A percentile compares a stretch with the other conserved stretches of the same genome.
phyloP scores from a whole-genome alignment of 2,888 invertebrate species.

The Druceiella hillmani region DNA sequence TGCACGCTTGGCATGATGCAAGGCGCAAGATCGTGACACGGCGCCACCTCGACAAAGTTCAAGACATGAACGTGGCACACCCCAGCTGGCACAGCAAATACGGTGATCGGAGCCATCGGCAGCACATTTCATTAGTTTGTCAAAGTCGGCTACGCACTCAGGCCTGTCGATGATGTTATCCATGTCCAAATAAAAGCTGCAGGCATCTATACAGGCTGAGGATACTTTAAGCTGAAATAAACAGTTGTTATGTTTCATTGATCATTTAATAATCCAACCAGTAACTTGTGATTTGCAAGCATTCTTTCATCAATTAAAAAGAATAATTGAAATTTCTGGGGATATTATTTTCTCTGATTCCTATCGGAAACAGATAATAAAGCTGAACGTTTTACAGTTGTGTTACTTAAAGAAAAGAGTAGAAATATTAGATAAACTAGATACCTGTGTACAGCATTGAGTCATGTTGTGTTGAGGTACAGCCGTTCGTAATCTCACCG shows the following conservation, averaged over 20 bases:
- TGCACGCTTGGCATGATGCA: conserved; percentile 69
- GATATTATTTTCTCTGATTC: too few species aligned
- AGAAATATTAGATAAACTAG: too few species aligned
- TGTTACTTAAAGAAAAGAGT: too few species aligned
- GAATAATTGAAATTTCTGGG: too few species aligned
- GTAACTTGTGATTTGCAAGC: too few species aligned
- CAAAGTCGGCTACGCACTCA: conserved; percentile 76
- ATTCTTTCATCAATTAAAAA: too few species aligned
- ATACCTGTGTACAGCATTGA: conserved; percentile 63
- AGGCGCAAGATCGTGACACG: conserved; percentile 62
- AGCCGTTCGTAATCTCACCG: conserved; percentile 61
- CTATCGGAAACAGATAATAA: too few species aligned
- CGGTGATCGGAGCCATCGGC: conserved; percentile 79
- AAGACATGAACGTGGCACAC: conserved; percentile 74
- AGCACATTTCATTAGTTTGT: conserved; percentile 82
- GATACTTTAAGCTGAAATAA: conserved; percentile 61
- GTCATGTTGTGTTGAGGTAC: conserved; percentile 65
- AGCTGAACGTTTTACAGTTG: too few species aligned
- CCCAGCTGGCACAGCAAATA: conserved; percentile 73
- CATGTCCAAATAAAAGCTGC: conserved; percentile 77
- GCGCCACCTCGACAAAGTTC: conserved; percentile 81
- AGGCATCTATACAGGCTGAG: conserved; percentile 73
- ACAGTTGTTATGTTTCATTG: not conserved
- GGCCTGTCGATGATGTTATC: conserved; percentile 76
- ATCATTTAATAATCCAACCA: conserved; percentile 1